Evolutionary conservation across 1,140 invertebrate genomes (phyloP).

Genomic region (Drosophila neocordata): DNA sequence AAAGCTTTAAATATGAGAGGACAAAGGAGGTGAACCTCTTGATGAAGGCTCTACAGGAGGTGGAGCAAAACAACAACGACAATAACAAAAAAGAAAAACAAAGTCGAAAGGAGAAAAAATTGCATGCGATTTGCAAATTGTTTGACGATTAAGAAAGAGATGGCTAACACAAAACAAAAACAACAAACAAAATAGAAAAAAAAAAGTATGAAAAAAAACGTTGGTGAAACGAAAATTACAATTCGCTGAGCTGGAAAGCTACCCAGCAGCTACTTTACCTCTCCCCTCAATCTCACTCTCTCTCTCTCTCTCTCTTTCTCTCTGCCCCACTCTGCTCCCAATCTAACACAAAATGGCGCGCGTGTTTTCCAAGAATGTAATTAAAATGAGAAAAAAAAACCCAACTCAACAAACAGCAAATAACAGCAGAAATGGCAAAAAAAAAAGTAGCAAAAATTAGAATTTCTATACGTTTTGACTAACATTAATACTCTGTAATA

Average conservation of each 20-base stretch:
- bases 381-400: conserved; percentile 42
- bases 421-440: background rate
- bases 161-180: conserved; percentile 33
- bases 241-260: conserved; percentile 37
- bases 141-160: conserved; percentile 78
- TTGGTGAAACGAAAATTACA: conserved; percentile 50
- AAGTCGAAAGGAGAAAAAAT: conserved; percentile 52
- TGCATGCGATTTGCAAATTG: conserved; percentile 75
- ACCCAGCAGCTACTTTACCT: conserved; percentile 6
- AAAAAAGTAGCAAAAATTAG: background rate
- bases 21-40: background rate
- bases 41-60: background rate
- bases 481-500: too few relatives aligned
- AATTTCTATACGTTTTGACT: too few relatives aligned
- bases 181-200: conserved; percentile 4
- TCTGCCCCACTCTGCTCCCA: background rate
- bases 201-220: background rate
- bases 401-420: conserved; percentile 4
- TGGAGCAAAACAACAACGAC: background rate
- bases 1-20: background rate
- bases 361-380: conserved; percentile 75
- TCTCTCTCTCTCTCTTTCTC: background rate
- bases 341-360: conserved; percentile 54
- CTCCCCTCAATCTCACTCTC: too few relatives aligned
- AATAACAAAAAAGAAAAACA: too few relatives aligned